These are phyloP conservation scores for Myiagra hebetior DNA, from an alignment of 2,113 vertebrate genomes.

Conservation along the genomic window DNA sequence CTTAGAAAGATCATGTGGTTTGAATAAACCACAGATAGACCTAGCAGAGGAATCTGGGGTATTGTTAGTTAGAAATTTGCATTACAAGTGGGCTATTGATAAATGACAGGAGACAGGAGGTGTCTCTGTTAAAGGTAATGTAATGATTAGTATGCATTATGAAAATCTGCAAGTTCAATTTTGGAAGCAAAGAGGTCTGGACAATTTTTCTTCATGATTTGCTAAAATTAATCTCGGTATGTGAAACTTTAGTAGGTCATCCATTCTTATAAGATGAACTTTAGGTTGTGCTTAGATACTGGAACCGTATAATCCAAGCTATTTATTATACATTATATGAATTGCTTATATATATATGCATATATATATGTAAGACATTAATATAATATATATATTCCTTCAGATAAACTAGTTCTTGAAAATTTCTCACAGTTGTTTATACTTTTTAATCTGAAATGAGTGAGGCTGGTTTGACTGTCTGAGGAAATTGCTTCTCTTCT, in stretches of 20 bases:
- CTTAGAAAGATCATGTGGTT: neutral
- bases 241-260: neutral
- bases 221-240: neutral
- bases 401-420: neutral
- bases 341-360: no score
- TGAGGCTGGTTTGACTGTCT: neutral
- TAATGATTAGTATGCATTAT: neutral
- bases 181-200: neutral
- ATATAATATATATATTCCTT: neutral
- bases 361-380: neutral
- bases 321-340: neutral
- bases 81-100: neutral
- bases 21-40: neutral
- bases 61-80: conserved; percentile 11
- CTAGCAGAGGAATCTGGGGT: neutral
- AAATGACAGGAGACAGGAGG: neutral
- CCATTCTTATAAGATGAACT: neutral
- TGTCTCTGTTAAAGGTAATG: neutral
- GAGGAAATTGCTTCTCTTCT: neutral
- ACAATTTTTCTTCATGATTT: neutral
- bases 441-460: neutral
- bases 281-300: neutral
- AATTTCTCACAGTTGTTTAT: neutral
- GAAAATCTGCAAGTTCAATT: neutral
- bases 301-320: neutral